Conservation (phyloP, 2,888 invertebrate species). For the Pediacus dermestoides region DNA sequence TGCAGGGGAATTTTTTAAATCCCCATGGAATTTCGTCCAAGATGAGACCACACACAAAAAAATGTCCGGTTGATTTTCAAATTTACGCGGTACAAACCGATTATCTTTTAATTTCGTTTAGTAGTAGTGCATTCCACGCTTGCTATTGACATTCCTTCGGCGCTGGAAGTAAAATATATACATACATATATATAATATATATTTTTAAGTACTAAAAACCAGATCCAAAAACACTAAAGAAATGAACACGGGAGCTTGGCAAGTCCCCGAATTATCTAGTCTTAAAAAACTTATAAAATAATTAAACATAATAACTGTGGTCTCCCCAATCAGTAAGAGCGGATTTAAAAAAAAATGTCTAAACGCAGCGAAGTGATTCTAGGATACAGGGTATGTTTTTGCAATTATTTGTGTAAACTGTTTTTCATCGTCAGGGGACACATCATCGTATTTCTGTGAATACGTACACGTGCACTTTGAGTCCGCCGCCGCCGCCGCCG, state of each 20-base stretch:
- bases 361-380: slow-evolving; percentile 71
- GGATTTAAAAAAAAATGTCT: slow-evolving; percentile 40
- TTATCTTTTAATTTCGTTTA: too few species aligned
- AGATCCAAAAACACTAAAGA: too few species aligned
- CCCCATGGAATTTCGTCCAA: too few species aligned
- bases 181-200: slow-evolving; percentile 18
- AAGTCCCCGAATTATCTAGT: slow-evolving; percentile 29
- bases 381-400: slow-evolving; percentile 94
- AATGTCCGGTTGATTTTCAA: too few species aligned
- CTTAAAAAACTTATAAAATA: slow-evolving; percentile 22
- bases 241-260: slow-evolving; percentile 28
- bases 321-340: slow-evolving; percentile 46
- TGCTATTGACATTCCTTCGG: slow-evolving; percentile 48
- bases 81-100: too few species aligned
- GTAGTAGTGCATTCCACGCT: slow-evolving; percentile 47
- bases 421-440: slow-evolving; percentile 46
- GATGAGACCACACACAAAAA: too few species aligned
- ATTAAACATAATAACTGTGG: slow-evolving; percentile 25
- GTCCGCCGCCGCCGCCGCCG: slow-evolving; percentile 38
- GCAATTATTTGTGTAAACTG: slow-evolving; percentile 75
- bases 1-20: too few species aligned
- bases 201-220: slow-evolving; percentile 33
- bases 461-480: too few species aligned
- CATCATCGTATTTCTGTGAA: slow-evolving; percentile 42
- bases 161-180: slow-evolving; percentile 41